phyloP scores from a whole-genome alignment of 1,140 invertebrate species.

The Pemphigus obesinymphae region DNA sequence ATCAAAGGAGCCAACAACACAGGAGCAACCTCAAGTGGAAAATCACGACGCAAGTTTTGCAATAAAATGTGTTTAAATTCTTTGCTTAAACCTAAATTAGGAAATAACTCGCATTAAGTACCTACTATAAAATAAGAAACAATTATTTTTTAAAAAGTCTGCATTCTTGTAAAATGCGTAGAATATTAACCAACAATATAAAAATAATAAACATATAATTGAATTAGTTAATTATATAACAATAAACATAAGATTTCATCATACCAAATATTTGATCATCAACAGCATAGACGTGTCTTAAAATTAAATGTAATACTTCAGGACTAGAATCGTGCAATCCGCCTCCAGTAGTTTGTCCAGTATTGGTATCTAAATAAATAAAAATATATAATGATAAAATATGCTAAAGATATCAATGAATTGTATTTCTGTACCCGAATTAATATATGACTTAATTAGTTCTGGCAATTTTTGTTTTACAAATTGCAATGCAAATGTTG shows the following conservation, averaged over 20 bases:
- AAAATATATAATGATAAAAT: background rate
- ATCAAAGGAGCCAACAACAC: conserved; percentile 80
- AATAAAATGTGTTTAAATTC: conserved; percentile 77
- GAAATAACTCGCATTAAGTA: too few relatives aligned
- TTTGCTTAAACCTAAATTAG: conserved; percentile 57
- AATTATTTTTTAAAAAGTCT: too few relatives aligned
- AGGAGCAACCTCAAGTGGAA: conserved; percentile 79
- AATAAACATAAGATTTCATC: background rate
- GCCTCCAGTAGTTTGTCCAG: conserved; percentile 59
- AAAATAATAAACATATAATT: background rate
- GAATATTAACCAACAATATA: too few relatives aligned
- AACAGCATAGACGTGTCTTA: conserved; percentile 50
- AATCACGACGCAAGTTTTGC: conserved; percentile 74
- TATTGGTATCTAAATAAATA: conserved; percentile 3
- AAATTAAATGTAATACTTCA: conserved; percentile 79
- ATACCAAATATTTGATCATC: conserved; percentile 54
- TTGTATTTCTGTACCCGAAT: conserved; percentile 57
- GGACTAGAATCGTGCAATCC: conserved; percentile 82
- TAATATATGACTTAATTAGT: conserved; percentile 76
- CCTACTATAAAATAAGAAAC: too few relatives aligned
- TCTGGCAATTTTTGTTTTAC: conserved; percentile 77
- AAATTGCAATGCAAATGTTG: conserved; percentile 67
- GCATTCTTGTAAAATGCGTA: too few relatives aligned
- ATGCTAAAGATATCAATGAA: background rate
- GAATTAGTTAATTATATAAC: background rate